These are phyloP conservation scores for Tragelaphus eurycerus DNA, from an alignment of 2,797 vertebrate genomes.

Conservation along the genomic window DNA sequence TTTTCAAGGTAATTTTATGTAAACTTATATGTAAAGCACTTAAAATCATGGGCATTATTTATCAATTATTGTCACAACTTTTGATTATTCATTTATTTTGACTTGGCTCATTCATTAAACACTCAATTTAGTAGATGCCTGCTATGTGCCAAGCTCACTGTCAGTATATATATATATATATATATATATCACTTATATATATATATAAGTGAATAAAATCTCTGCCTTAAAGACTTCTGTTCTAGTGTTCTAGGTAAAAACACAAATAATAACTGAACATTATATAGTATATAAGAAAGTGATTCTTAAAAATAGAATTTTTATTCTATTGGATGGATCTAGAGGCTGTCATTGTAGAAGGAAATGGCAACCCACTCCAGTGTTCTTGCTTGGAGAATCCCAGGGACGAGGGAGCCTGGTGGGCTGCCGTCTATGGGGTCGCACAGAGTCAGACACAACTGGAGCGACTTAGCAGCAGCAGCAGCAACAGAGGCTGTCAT, in stretches of 20 bases:
- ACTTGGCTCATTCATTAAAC: background rate
- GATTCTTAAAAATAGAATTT: background rate
- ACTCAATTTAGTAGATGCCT: background rate
- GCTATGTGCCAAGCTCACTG: background rate
- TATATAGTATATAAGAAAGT: background rate
- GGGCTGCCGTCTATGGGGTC: too few species aligned
- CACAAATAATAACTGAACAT: background rate
- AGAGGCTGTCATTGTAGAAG: background rate
- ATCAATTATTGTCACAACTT: background rate
- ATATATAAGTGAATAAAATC: background rate
- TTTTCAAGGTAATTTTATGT: background rate
- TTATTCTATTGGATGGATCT: background rate
- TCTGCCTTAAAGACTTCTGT: background rate
- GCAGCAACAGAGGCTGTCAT: background rate
- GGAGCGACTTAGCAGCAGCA: too few species aligned
- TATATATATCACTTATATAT: too few species aligned
- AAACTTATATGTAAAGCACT: background rate
- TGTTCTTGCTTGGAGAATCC: too few species aligned
- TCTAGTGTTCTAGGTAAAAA: background rate
- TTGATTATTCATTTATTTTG: background rate
- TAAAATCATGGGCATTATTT: background rate
- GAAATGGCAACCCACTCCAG: too few species aligned
- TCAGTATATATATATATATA: background rate
- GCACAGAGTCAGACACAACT: too few species aligned
- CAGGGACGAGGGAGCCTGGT: too few species aligned